These are phyloP conservation scores for human DNA, from an alignment of 2,113 vertebrate species.

Conservation along the genomic window DNA sequence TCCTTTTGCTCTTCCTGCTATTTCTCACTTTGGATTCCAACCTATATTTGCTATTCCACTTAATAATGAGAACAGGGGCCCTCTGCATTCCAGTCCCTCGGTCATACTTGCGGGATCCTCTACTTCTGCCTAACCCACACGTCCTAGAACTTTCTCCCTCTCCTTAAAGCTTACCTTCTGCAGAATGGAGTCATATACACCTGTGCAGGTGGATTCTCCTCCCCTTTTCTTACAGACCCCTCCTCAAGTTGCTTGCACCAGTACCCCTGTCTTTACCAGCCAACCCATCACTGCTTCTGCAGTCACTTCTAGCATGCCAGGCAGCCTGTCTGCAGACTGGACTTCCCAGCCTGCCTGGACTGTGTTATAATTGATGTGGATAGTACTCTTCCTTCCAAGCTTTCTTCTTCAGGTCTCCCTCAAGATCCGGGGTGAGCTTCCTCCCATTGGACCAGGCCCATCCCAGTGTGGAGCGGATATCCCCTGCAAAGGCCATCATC, in stretches of 20 bases:
- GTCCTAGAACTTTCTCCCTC: constrained; percentile 45
- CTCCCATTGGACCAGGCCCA: constrained; percentile 79
- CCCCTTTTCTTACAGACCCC: constrained; percentile 69
- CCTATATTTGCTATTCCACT: constrained; percentile 83
- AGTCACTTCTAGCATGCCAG: neutral
- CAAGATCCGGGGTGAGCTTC: constrained; percentile 63
- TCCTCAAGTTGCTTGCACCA: neutral
- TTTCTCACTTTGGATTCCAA: constrained; percentile 83
- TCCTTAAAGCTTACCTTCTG: constrained; percentile 88
- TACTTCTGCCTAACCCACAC: neutral
- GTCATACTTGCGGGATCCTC: neutral
- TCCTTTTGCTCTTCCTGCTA: constrained; percentile 72
- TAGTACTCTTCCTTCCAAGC: constrained; percentile 57
- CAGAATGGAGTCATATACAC: neutral
- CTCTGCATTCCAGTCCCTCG: constrained; percentile 20
- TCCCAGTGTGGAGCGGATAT: constrained; percentile 24
- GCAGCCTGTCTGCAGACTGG: constrained; percentile 56
- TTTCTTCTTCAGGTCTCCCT: constrained; percentile 80
- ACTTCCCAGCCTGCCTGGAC: constrained; percentile 80
- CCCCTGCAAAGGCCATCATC: neutral
- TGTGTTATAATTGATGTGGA: constrained; percentile 69
- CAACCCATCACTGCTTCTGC: constrained; percentile 43
- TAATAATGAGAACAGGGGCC: neutral
- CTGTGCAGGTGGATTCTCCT: constrained; percentile 55
- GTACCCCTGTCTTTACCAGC: neutral